A percentile compares a stretch with the other conserved stretches of the same genome.
These are phyloP conservation scores for Ceuthmochares aereus DNA, from an alignment of 2,113 vertebrate genomes.

Conservation along the genomic window DNA sequence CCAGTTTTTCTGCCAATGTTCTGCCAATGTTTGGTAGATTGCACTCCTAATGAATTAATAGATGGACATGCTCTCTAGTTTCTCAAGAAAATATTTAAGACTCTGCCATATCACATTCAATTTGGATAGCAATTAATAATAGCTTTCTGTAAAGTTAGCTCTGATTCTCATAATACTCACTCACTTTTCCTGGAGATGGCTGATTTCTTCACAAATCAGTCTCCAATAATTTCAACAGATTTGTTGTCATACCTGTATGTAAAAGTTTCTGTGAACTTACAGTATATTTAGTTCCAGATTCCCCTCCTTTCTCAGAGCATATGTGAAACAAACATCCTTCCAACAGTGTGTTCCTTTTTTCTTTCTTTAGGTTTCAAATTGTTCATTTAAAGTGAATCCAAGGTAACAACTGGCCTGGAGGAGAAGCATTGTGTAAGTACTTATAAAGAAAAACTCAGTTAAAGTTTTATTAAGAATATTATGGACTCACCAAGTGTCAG, in stretches of 20 bases:
- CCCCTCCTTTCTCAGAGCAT: neutral
- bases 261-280: neutral
- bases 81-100: conserved; percentile 55
- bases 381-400: neutral
- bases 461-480: neutral
- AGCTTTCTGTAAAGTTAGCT: conserved; percentile 38
- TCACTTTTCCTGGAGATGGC: neutral
- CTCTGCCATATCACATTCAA: conserved; percentile 45
- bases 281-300: neutral
- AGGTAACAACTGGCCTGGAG: neutral
- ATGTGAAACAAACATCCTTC: neutral
- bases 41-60: conserved; percentile 48
- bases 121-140: conserved; percentile 45
- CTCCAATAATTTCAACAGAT: neutral
- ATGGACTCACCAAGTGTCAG: neutral
- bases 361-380: neutral
- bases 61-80: neutral
- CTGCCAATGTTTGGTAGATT: conserved; percentile 15
- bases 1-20: conserved; percentile 34
- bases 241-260: neutral
- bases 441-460: neutral
- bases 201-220: neutral
- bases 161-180: neutral
- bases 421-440: neutral
- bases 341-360: neutral